Conservation (phyloP, 2,113 vertebrate species). For the Embiotoca jacksoni region DNA sequence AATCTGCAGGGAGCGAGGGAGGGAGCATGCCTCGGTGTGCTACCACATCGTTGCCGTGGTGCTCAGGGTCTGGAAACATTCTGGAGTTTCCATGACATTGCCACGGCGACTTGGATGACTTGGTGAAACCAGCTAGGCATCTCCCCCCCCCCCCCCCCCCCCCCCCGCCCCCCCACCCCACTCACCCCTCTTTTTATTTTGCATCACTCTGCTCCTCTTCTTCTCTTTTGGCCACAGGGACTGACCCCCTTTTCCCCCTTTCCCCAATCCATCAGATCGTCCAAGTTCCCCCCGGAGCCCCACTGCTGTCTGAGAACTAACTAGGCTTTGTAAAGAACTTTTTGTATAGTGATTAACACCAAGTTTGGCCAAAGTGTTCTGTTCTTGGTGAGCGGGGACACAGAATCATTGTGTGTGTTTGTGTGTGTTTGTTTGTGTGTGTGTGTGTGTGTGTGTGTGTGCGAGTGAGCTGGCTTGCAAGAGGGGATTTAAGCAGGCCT, state of each 20-base stretch:
- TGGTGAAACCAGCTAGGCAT: conserved; percentile 62
- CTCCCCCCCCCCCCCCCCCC: conserved; percentile 12
- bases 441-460: conserved; percentile 19
- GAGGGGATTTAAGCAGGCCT: conserved; percentile 51
- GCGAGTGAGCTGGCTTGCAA: conserved; percentile 9
- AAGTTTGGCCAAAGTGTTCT: conserved; percentile 71
- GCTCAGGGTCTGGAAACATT: conserved; percentile 69
- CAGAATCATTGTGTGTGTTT: conserved; percentile 24
- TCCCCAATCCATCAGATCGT: conserved; percentile 54
- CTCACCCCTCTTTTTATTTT: not conserved
- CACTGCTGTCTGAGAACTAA: conserved; percentile 65
- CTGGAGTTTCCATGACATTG: conserved; percentile 78
- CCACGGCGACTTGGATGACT: conserved; percentile 70
- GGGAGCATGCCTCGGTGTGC: conserved; percentile 29
- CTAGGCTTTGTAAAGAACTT: conserved; percentile 69
- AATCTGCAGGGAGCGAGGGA: conserved; percentile 33
- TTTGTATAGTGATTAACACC: conserved; percentile 78
- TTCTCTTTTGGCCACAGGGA: conserved; percentile 26
- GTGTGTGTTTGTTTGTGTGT: conserved; percentile 12
- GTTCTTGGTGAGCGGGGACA: conserved; percentile 53
- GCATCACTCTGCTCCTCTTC: conserved; percentile 14
- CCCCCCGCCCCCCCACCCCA: not conserved
- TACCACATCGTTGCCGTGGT: conserved; percentile 67
- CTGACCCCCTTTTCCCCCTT: not conserved
- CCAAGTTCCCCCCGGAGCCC: conserved; percentile 19